Evolutionary conservation across 2,888 invertebrate species (phyloP).

Genomic region (Drosophila longiperda): DNA sequence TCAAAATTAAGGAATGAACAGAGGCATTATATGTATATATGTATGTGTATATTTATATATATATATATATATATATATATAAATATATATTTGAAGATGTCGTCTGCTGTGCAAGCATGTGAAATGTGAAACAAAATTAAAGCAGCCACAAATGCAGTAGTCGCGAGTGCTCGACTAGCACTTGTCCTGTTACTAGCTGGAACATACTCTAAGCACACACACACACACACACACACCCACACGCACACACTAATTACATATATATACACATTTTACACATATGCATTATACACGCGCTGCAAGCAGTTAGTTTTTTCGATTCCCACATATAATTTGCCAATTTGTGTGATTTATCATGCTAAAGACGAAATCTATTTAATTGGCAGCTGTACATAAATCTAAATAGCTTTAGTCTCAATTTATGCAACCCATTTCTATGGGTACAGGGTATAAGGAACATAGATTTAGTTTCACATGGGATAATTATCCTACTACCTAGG

Average conservation of each 20-base stretch:
- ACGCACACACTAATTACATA: not conserved
- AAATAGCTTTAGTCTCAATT: not conserved
- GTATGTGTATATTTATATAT: not conserved
- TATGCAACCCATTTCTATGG: not conserved
- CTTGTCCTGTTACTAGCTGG: not conserved
- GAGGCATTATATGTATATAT: not conserved
- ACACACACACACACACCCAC: not conserved
- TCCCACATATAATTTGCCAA: not conserved
- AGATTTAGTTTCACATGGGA: not conserved
- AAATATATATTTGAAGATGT: not conserved
- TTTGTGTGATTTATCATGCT: not conserved
- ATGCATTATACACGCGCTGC: not conserved
- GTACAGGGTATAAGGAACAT: not conserved
- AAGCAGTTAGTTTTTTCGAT: conserved; percentile 1
- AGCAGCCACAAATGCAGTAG: not conserved
- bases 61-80: not conserved
- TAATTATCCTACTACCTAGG: not conserved
- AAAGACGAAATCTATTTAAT: not conserved
- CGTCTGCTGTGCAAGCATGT: not conserved
- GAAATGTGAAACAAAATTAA: not conserved
- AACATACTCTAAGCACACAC: not conserved
- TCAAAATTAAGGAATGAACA: not conserved
- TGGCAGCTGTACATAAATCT: not conserved
- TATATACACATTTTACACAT: not conserved
- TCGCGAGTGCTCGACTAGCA: not conserved